These are phyloP conservation scores for Musca domestica DNA, from an alignment of 1,140 invertebrate genomes.

Conservation along the genomic window DNA sequence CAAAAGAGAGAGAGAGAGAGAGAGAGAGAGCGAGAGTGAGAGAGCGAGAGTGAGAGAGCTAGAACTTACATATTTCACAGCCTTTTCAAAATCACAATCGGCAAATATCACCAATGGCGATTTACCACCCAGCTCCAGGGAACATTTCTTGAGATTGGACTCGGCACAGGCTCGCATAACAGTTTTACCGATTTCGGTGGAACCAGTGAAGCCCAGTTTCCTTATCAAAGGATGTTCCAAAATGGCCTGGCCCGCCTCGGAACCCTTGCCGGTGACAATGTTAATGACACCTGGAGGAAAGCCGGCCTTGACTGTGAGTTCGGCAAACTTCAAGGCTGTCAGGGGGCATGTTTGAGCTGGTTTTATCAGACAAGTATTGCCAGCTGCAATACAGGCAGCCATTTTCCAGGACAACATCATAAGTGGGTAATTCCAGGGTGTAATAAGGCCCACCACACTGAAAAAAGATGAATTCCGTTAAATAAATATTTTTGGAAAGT, in stretches of 20 bases:
- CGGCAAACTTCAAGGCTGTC: constrained; percentile 91
- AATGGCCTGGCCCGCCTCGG: constrained; percentile 77
- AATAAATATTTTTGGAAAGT: not conserved
- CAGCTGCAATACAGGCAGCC: constrained; percentile 91
- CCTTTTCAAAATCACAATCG: constrained; percentile 91
- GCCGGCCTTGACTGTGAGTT: constrained; percentile 80
- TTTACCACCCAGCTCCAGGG: constrained; percentile 92
- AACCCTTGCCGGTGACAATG: constrained; percentile 80
- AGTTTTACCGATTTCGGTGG: constrained; percentile 72
- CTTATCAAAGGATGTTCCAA: constrained; percentile 79
- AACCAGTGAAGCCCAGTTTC: constrained; percentile 94
- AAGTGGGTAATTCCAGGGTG: constrained; percentile 97
- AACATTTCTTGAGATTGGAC: constrained; percentile 91
- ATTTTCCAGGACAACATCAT: constrained; percentile 99
- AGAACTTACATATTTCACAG: constrained; percentile 75
- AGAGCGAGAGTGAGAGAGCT: too few relatives aligned
- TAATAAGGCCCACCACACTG: constrained; percentile 89
- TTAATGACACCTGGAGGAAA: constrained; percentile 95
- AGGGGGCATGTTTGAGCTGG: constrained; percentile 89
- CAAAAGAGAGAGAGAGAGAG: too few relatives aligned
- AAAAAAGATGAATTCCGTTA: constrained; percentile 23
- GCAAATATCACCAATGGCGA: constrained; percentile 91
- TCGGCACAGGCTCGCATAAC: constrained; percentile 87
- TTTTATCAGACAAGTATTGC: constrained; percentile 92
- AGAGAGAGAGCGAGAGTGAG: too few relatives aligned